phyloP scores from a whole-genome alignment of 2,797 vertebrate species.

The Lophotriccus pileatus region DNA sequence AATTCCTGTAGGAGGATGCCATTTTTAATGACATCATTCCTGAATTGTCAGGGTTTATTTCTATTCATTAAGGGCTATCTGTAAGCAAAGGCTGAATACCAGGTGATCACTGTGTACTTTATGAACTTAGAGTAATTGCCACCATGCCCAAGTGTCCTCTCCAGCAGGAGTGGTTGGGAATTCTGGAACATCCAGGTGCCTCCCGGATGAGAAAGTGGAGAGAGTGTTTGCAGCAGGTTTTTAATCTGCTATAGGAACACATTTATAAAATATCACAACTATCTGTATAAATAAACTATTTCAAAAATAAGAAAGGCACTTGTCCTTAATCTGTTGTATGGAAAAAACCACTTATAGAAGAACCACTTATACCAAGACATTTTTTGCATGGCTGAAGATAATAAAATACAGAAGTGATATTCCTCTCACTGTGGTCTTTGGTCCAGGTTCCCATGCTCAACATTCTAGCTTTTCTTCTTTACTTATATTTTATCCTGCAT shows the following conservation, averaged over 20 bases:
- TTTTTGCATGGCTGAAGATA: neutral
- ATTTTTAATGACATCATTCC: neutral
- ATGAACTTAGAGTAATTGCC: neutral
- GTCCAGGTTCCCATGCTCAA: neutral
- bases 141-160: neutral
- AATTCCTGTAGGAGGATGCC: neutral
- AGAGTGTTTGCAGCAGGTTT: neutral
- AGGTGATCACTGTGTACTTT: neutral
- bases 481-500: neutral
- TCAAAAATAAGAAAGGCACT: neutral
- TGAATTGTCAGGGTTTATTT: neutral
- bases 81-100: neutral
- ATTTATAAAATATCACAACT: neutral
- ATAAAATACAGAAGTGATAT: neutral
- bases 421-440: neutral
- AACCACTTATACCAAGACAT: rapidly evolving
- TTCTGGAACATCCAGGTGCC: neutral
- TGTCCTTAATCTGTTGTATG: neutral
- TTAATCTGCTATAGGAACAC: neutral
- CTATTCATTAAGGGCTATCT: neutral
- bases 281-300: neutral
- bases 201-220: neutral
- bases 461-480: neutral
- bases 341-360: neutral
- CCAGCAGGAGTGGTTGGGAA: neutral